A percentile compares a stretch with the other conserved stretches of the same genome.
Evolutionary conservation across 2,113 vertebrate genomes (phyloP).

Genomic region (Ailurus styani): DNA sequence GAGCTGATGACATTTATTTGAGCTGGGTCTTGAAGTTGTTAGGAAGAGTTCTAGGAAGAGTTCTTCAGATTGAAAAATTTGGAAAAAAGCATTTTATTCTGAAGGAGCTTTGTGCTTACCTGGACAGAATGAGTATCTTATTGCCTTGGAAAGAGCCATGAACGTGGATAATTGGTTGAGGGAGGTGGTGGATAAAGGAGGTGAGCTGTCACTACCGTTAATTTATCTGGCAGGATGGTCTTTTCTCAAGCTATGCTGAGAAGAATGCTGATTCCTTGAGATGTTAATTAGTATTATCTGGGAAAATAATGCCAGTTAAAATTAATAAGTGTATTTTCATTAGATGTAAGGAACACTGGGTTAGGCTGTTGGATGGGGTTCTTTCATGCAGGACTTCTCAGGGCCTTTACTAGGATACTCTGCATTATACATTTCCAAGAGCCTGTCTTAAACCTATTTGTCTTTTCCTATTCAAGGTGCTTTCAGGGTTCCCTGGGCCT

Average conservation of each 20-base stretch:
- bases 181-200: not conserved
- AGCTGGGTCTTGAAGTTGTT: not conserved
- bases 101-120: not conserved
- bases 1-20: not conserved
- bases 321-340: not conserved
- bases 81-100: not conserved
- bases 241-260: not conserved
- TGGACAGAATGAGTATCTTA: not conserved
- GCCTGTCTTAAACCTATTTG: not conserved
- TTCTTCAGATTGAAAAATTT: not conserved
- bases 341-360: not conserved
- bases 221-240: not conserved
- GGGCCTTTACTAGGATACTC: not conserved
- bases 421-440: not conserved
- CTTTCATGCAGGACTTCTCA: not conserved
- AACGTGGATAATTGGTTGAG: not conserved
- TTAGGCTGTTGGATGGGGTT: not conserved
- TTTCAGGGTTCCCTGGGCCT: not conserved
- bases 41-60: not conserved
- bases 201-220: not conserved
- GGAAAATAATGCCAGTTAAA: not conserved
- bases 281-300: not conserved
- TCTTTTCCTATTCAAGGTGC: not conserved
- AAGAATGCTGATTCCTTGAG: not conserved
- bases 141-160: not conserved